A percentile compares a stretch with the other conserved stretches of the same genome.
These are phyloP conservation scores for Phortica variegata DNA, from an alignment of 1,140 invertebrate genomes.

Conservation along the genomic window DNA sequence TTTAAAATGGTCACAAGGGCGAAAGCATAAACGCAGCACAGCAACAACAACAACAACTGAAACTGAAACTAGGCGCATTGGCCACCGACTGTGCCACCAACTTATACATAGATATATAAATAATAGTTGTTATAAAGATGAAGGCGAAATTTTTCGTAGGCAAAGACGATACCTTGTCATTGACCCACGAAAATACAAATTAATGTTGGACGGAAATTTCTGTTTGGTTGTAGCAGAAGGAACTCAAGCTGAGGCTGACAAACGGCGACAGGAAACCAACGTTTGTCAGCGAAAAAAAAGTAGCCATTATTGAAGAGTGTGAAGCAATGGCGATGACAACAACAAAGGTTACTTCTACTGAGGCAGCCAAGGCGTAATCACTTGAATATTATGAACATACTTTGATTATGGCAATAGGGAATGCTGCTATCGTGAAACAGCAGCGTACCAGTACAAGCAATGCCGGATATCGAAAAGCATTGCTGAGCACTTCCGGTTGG, in stretches of 20 bases:
- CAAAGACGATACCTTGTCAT: not conserved
- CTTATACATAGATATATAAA: slow-evolving; percentile 42
- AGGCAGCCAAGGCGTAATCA: slow-evolving; percentile 35
- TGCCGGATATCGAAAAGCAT: slow-evolving; percentile 55
- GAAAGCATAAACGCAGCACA: not conserved
- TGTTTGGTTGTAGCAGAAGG: too few species aligned
- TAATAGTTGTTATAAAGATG: slow-evolving; percentile 30
- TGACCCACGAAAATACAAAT: slow-evolving; percentile 25
- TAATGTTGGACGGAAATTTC: slow-evolving; percentile 4
- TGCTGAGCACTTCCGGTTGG: slow-evolving; percentile 35
- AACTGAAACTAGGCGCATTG: slow-evolving; percentile 1
- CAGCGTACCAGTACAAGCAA: too few species aligned
- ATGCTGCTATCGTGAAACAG: too few species aligned
- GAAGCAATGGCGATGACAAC: too few species aligned
- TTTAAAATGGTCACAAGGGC: slow-evolving; percentile 36
- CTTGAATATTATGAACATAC: slow-evolving; percentile 48
- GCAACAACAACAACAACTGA: slow-evolving; percentile 3
- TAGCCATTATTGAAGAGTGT: slow-evolving; percentile 35
- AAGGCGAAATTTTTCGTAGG: not conserved
- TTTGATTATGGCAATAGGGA: too few species aligned
- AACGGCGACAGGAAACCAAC: slow-evolving; percentile 26
- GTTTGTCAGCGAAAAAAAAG: slow-evolving; percentile 39
- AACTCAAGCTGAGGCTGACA: not conserved
- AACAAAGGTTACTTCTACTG: too few species aligned
- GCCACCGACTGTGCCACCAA: too few species aligned